Base-by-base conservation (phyloP, 1,140 invertebrate species). In the Lithobius niger region DNA sequence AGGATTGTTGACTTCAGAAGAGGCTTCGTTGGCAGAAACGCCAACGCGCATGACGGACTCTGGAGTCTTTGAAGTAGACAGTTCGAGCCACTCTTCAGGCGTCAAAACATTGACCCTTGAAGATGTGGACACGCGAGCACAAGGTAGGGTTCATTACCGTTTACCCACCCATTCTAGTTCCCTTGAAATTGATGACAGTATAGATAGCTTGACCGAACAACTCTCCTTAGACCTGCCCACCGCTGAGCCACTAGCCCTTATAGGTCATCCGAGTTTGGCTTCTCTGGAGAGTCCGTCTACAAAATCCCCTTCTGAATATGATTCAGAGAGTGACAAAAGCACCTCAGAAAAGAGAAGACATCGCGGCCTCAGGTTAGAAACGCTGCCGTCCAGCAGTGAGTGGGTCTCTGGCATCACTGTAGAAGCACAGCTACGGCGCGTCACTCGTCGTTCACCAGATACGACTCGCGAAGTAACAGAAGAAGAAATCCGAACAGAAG, bases 1-100 rank as follows among this genome's bases (percentile, higher is more conserved):
- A 13, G 48, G 4, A 27, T 6, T 4, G 3, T 13, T 50, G 21
- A 13, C 4, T 26, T 50, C 48, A 4, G 48, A 24, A 25, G 48
- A 50, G 6, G 27, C 21, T 4, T 50, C 48, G 6, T 4, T 27
- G 21, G 48, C 48, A 25, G 48, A 50, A 50, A 27, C 48, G 6
- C 48, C 48, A 24, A 50, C 48, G 10, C 25, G 48, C 25, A 50
- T 50, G 48, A 25, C 48, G 3, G 48, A 50, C 27, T 50, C 48
- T 50, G 48, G 48, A 16, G 24, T 50, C 6, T 50, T 50, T 50
- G 48, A 50, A 16, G 48, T 16, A 3, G 48, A 50, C 21, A 50
- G 10, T 6, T 27, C 27, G 3, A 21, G 22, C 27, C 13, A 19
- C 13, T 16, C 21, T n/a, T 3, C 6, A n/a, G 48, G 22, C 18